phyloP scores from a whole-genome alignment of 2,113 vertebrate genomes.

The Neotragus moschatus region DNA sequence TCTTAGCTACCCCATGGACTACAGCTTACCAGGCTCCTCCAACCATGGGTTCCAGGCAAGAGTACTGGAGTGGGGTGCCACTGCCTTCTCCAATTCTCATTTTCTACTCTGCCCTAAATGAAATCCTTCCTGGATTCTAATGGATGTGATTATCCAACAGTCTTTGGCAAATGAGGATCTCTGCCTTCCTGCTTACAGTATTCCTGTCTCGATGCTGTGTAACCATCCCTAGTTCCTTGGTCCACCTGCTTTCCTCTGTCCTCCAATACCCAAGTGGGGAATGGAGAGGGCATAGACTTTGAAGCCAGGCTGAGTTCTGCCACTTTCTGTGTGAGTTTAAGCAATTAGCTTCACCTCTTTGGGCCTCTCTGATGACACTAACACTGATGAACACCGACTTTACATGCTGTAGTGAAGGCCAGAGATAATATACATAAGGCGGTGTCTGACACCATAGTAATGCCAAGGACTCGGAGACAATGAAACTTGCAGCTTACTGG shows the following conservation, averaged over 20 bases:
- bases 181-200: background rate
- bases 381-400: background rate
- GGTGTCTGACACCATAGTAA: background rate
- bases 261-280: background rate
- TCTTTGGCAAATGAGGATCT: background rate
- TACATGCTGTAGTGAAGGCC: background rate
- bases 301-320: background rate
- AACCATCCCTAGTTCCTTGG: background rate
- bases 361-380: background rate
- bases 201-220: background rate
- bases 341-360: background rate
- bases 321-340: background rate
- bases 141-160: background rate
- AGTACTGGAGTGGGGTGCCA: too few species aligned
- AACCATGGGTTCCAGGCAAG: too few species aligned
- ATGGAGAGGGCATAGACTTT: background rate
- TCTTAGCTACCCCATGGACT: too few species aligned
- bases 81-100: too few species aligned
- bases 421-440: background rate
- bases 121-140: background rate
- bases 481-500: background rate
- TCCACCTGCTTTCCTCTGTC: background rate
- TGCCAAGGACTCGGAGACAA: background rate
- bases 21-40: too few species aligned
- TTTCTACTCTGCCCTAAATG: background rate